Evolutionary conservation across 2,797 vertebrate genomes (phyloP), one percentile per base, ranked within the genome.

Genomic region (Centroberyx gerrardi): DNA sequence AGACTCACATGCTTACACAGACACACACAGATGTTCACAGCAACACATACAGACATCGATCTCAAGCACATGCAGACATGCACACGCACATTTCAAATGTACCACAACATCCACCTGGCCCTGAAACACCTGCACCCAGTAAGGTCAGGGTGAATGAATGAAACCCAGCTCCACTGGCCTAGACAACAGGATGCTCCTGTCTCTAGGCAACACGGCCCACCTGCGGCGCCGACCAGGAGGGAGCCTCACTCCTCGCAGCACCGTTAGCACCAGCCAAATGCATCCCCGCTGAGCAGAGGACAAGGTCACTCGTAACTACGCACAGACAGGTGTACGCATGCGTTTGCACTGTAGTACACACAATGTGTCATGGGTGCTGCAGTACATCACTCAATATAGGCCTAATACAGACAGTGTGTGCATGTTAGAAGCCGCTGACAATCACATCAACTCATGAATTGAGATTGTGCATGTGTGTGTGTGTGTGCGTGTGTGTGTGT

Each of bases 191-290:
- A 89, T 77, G 63, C 54, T 85, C 59, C 56, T 15, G 83, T 90
- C 68, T 85, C 90, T 74, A 72, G 82, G 86, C 68, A 89, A 87
- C 74, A 49, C 8, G 2, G 60, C 61, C 71, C 67, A 77, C 83
- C 79, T 66, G 66, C 65, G 15, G 70, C 63, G 56, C 36, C 29
- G 3, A 63, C 72, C 58, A 61, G 64, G 68, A 67, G 73, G 69
- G 62, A 42, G 61, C 33, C 58, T 48, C 2, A 2, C 51, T 70
- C 72, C 46, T 2, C 6, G n/a, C 49, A 71, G 65, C 48, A 72
- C 62, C 62, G 48, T 14, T 0, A 73, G 38, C n/a, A 62, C 51
- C 62, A 71, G 44, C 22, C 44, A 60, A 78, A 69, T 15, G 12
- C 54, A 15, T 38, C 46, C 74, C 42, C 3, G 66, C 72, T 46